Evolutionary conservation across 2,113 vertebrate genomes (phyloP), one percentile per base, ranked within the genome.

Genomic region (Seriola quinqueradiata): DNA sequence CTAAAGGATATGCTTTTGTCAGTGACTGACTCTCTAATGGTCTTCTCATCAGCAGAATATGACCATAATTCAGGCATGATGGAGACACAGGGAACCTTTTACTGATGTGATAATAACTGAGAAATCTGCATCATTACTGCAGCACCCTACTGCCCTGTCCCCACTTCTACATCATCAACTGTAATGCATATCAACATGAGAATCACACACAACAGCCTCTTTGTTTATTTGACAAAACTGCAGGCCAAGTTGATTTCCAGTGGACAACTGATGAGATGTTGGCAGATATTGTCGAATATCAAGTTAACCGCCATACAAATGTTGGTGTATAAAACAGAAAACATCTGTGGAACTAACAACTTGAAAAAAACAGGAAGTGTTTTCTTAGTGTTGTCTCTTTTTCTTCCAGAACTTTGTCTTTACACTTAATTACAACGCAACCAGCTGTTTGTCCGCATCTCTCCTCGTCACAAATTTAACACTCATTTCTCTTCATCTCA

Each of bases 341-440:
- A 61, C 82, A 79, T 70, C 46, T 69, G 42, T 17, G 40, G 21
- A 70, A n/a, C 4, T 28, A 23, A n/a, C n/a, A 19, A 65, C 9
- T 38, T 11, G 4, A 4, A 11, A 34, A 28, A 46, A 67, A 40
- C 23, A 76, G 10, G 11, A 81, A 75, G 57, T 14, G 25, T 57
- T 34, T 63, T 21, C 32, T 52, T 8, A 32, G 48, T 64, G 59
- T 78, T 72, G 50, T 70, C 66, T 70, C 66, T 57, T 34, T 52
- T 19, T 52, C 19, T 84, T 61, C 19, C 19, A 21, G 42, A 46
- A 75, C 42, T 69, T 82, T 79, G 5, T 38, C 40, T 79, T 58
- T 63, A n/a, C n/a, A 60, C 70, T 70, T 87, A 79, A 84, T 91
- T 70, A 82, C 78, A 76, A 58, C n/a, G 17, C 55, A 44, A 55